phyloP scores from a whole-genome alignment of 2,113 vertebrate genomes.

The Mohoua ochrocephala region DNA sequence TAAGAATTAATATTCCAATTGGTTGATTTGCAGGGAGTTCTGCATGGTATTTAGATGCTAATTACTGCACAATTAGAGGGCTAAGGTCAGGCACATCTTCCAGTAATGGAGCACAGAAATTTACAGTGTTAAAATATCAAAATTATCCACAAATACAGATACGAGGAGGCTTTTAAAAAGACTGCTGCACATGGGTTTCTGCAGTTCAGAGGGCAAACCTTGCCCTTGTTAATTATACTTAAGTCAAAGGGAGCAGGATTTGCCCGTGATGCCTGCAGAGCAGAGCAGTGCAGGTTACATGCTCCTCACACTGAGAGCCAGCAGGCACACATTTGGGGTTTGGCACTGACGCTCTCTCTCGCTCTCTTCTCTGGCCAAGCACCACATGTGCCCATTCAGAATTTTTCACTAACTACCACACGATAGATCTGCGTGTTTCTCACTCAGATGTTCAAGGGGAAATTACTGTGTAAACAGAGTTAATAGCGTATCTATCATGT shows the following conservation, averaged over 20 bases:
- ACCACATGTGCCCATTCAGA: background rate
- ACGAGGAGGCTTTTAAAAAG: background rate
- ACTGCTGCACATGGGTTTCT: background rate
- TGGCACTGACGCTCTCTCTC: background rate
- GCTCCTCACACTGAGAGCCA: background rate
- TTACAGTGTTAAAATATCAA: conserved; percentile 40
- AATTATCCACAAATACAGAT: conserved; percentile 19
- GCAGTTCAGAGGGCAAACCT: conserved; percentile 4
- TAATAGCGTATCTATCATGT: background rate
- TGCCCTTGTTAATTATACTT: conserved; percentile 7
- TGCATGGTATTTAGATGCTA: conserved; percentile 62
- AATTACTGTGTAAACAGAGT: background rate
- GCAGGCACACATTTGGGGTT: background rate
- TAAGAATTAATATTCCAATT: conserved; percentile 60
- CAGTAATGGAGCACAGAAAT: conserved; percentile 58
- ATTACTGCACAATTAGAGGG: conserved; percentile 72
- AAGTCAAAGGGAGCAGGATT: background rate
- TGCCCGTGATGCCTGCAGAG: background rate
- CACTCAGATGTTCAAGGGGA: background rate
- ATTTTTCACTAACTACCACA: background rate
- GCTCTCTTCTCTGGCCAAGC: background rate
- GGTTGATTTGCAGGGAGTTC: conserved; percentile 65
- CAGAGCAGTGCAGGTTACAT: background rate
- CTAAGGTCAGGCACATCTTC: conserved; percentile 69
- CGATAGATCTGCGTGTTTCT: background rate